Evolutionary conservation across 2,113 vertebrate species (phyloP), one percentile per base, ranked within the genome.

Genomic region (Steatornis caripensis): DNA sequence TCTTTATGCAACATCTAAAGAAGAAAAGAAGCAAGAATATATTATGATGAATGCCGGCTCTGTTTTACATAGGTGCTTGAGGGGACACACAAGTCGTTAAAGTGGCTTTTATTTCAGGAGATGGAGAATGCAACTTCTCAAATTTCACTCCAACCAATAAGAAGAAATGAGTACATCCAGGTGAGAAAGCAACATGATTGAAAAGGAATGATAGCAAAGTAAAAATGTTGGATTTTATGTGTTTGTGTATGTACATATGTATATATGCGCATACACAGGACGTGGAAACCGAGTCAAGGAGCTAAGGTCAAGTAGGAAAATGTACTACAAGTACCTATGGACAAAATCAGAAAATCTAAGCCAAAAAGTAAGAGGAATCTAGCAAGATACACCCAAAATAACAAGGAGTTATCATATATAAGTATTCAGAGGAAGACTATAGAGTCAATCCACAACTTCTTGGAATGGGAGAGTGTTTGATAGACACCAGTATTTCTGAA

Each of bases 181-280:
- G 17, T 41, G 19, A 32, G 11, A 45, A 84, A 68, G 30, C 39
- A 39, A 22, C 15, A 7, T 11, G 37, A 55, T 41, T 51, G 58
- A 46, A 64, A 58, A 58, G 46, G 26, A 72, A 54, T 34, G n/a
- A n/a, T 20, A 51, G 43, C 36, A 51, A 54, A 88, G 45, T 34
- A 19, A 81, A 84, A 62, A 34, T 13, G 6, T 22, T 43, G 34
- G 11, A n/a, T 48, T 49, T 10, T 79, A 9, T 58, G 8, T n/a
- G 12, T 65, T 8, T 49, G 2, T 41, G 5, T 75, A 0, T 26
- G 13, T 43, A 27, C 2, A 0, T n/a, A 22, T 15, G 16, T 37
- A 27, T 27, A 30, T 37, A 64, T 26, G 7, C 41, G 39, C 12
- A 16, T 17, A 53, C 5, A 64, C 37, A 65, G 8, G 10, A 22